phyloP scores from a whole-genome alignment of 2,113 vertebrate genomes.

The human region GRCh38 chr1:41474501-41475000 shows the following conservation, averaged over 20 bases:
- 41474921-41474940: slow-evolving; percentile 37
- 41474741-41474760: slow-evolving; percentile 77
- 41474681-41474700: slow-evolving; percentile 6
- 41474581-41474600: neutral
- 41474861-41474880: slow-evolving; percentile 73
- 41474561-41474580: neutral
- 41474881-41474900: slow-evolving; percentile 75
- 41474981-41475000: slow-evolving; percentile 23
- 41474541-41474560: neutral
- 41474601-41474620: neutral
- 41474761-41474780: slow-evolving; percentile 75
- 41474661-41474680: neutral
- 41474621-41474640: slow-evolving; percentile 20
- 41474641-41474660: neutral
- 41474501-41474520: neutral
- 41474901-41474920: slow-evolving; percentile 43
- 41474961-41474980: neutral
- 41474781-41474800: slow-evolving; percentile 77
- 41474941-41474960: neutral
- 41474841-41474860: slow-evolving; percentile 70
- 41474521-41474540: neutral
- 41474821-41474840: slow-evolving; percentile 66
- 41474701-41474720: slow-evolving; percentile 64
- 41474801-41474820: slow-evolving; percentile 76
- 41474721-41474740: slow-evolving; percentile 57